These are phyloP conservation scores for Dendropsophus ebraccatus DNA, from an alignment of 2,113 vertebrate genomes.

Conservation along the genomic window DNA sequence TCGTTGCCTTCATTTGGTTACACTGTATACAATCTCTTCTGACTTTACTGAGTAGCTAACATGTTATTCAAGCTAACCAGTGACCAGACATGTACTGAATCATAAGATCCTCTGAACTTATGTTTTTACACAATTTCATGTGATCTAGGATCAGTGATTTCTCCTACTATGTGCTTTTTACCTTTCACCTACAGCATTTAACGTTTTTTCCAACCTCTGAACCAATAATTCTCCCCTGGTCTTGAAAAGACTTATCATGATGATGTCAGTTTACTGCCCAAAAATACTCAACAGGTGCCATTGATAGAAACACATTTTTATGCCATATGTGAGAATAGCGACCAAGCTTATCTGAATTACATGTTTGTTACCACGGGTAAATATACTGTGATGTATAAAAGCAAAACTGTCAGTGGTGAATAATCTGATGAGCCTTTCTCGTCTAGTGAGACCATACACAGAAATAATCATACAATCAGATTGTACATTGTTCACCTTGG, in stretches of 20 bases:
- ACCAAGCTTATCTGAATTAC: too few species aligned
- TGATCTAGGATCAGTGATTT: too few species aligned
- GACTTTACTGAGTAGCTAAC: too few species aligned
- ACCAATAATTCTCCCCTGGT: background rate
- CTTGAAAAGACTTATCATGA: too few species aligned
- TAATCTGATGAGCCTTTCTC: background rate
- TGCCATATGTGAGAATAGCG: too few species aligned
- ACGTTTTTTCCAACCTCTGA: background rate
- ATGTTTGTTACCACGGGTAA: background rate
- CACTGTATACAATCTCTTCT: background rate
- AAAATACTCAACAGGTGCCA: too few species aligned
- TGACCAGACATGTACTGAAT: background rate
- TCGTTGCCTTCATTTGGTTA: too few species aligned
- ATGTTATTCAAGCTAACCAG: background rate
- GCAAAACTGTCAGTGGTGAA: too few species aligned
- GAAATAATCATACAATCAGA: background rate
- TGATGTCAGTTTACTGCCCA: background rate
- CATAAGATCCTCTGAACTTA: too few species aligned
- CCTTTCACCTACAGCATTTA: background rate
- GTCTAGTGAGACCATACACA: background rate
- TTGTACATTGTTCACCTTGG: background rate
- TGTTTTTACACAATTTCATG: too few species aligned
- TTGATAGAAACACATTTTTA: too few species aligned
- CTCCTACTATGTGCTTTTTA: background rate
- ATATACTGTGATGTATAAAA: background rate